Conservation (phyloP, 1,140 invertebrate species). For the Probaryconus sp. region DNA sequence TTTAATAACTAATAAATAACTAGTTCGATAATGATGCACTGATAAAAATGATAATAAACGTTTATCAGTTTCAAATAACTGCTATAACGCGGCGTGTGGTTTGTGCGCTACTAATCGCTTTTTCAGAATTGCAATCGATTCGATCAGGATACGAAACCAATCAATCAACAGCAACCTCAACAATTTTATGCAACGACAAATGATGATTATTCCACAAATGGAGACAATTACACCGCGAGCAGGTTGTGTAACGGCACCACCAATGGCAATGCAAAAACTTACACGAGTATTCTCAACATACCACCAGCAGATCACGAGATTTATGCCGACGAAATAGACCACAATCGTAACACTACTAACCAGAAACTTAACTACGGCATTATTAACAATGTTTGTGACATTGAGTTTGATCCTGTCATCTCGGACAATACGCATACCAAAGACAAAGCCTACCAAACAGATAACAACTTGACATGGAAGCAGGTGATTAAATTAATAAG, state of each 20-base stretch:
- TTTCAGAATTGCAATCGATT: conserved; percentile 69
- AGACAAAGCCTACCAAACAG: conserved; percentile 32
- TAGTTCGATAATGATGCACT: no score
- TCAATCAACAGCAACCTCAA: conserved; percentile 37
- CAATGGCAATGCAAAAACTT: conserved; percentile 68
- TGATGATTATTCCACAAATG: conserved; percentile 57
- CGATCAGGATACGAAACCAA: conserved; percentile 59
- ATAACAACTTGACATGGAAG: conserved; percentile 26
- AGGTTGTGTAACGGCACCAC: no score
- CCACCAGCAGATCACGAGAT: conserved; percentile 70
- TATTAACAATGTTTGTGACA: conserved; percentile 62
- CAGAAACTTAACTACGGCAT: conserved; percentile 57
- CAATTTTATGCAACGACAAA: conserved; percentile 47
- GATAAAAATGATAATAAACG: no score
- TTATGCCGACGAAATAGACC: conserved; percentile 58
- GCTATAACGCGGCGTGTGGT: conserved; percentile 65
- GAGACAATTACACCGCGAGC: conserved; percentile 60
- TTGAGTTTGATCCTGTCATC: conserved; percentile 63
- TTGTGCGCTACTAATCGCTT: conserved; percentile 74
- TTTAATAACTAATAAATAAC: no score
- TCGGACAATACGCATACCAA: conserved; percentile 47
- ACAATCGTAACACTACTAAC: conserved; percentile 70
- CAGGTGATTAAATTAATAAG: conserved; percentile 56
- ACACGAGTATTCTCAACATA: conserved; percentile 76
- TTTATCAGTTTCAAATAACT: conserved; percentile 20